phyloP scores from a whole-genome alignment of 2,797 vertebrate genomes.

The Phoxinus dragarum region DNA sequence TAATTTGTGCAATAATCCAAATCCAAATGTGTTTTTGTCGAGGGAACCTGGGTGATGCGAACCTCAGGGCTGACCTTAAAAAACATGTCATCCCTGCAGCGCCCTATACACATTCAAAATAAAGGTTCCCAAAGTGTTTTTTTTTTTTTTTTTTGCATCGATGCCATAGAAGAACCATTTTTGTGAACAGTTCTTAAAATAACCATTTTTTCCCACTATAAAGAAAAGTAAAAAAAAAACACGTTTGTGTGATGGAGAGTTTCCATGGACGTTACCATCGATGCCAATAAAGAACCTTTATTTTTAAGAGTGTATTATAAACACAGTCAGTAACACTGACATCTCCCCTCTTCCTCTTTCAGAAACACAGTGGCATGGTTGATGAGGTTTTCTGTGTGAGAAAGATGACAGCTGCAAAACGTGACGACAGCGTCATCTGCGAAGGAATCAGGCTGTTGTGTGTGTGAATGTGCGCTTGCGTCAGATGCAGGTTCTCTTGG shows the following conservation, averaged over 20 bases:
- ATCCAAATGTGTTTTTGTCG: neutral
- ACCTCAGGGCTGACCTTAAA: neutral
- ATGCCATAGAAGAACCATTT: neutral
- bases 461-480: neutral
- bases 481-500: constrained; percentile 81
- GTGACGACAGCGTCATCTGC: constrained; percentile 13
- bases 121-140: neutral
- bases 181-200: neutral
- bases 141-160: too few species aligned
- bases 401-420: constrained; percentile 25
- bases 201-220: neutral
- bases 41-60: neutral
- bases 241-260: neutral
- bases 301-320: neutral
- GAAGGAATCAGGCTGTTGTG: constrained; percentile 1
- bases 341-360: neutral
- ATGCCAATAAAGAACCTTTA: neutral
- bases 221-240: neutral
- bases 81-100: neutral
- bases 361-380: constrained; percentile 39
- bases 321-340: constrained; percentile 20
- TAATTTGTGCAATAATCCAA: neutral
- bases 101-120: neutral
- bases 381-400: constrained; percentile 43
- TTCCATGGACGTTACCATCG: neutral